Evolutionary conservation across 2,797 vertebrate genomes (phyloP), one percentile per base, ranked within the genome.

Genomic region (Pipistrellus nathusii): DNA sequence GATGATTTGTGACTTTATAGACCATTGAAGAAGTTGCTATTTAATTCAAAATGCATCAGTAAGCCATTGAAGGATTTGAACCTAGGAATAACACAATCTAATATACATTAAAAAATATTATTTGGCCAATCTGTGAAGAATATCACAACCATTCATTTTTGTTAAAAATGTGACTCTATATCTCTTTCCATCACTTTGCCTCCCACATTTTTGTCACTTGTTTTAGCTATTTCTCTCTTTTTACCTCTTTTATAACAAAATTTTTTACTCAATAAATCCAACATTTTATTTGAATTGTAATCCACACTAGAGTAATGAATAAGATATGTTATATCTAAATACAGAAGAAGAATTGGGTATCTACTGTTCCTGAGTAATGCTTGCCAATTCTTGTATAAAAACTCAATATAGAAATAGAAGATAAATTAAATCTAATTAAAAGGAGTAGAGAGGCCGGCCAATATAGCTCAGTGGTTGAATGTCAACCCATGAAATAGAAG

Each of bases 1-100:
- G 57, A 73, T 82, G 55, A 88, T 88, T 51, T 88, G 68, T 93
- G 41, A 82, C 25, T 88, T 92, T 75, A 53, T 53, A 77, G 41
- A 8, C 30, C 32, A 71, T 30, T 23, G 13, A 94, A 46, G 20
- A 30, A 78, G 38, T 35, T 75, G 57, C 5, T 32, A 18, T 68
- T 84, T 94, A 55, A 72, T 59, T 93, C 48, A 25, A 66, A 84
- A 77, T 80, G 32, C 14, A 87, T 17, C 46, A 73, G 76, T 57
- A 80, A 68, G 13, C 17, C 62, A 72, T 44, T 62, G 68, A 53
- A 55, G 27, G 23, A 14, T 94, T 69, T 81, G 46, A 76, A 83
- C 23, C 15, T 64, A 8, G 51, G 9, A 78, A 69, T 90, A 59
- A 27, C 59, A 57, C n/a, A 27, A 8, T 90, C 46, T 41, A 27